These are phyloP conservation scores for Zosterops lateralis DNA, from an alignment of 2,113 vertebrate species.

Conservation along the genomic window DNA sequence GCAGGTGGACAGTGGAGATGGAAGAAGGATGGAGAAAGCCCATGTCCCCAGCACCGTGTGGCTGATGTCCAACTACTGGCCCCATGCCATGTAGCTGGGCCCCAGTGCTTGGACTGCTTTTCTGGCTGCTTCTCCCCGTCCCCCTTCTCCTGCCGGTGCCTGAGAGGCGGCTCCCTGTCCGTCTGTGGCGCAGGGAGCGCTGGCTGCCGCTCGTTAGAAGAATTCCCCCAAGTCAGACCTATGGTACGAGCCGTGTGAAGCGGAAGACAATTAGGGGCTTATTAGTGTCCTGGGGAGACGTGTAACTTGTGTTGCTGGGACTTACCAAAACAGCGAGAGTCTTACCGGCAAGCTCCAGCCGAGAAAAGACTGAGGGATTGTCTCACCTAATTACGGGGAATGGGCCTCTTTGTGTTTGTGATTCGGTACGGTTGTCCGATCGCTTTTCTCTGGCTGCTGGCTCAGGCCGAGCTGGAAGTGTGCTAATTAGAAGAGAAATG, in stretches of 20 bases:
- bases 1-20: rapidly evolving
- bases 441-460: constrained; percentile 84
- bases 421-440: constrained; percentile 94
- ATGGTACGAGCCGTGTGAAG: constrained; percentile 82
- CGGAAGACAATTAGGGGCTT: constrained; percentile 89
- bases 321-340: constrained; percentile 83
- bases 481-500: constrained; percentile 99
- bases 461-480: constrained; percentile 87
- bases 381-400: constrained; percentile 93
- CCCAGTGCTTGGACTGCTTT: background rate
- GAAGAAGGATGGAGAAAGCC: background rate
- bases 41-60: background rate
- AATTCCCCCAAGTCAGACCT: constrained; percentile 64
- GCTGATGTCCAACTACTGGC: background rate
- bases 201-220: constrained; percentile 67
- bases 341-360: constrained; percentile 89
- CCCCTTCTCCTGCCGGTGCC: constrained; percentile 18
- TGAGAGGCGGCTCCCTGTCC: constrained; percentile 20
- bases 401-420: constrained; percentile 92
- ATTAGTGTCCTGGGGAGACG: constrained; percentile 87
- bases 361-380: constrained; percentile 93
- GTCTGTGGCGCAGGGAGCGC: background rate
- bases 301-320: constrained; percentile 86
- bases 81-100: background rate
- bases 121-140: background rate